phyloP scores from a whole-genome alignment of 2,113 vertebrate genomes.

The Seriola quinqueradiata region DNA sequence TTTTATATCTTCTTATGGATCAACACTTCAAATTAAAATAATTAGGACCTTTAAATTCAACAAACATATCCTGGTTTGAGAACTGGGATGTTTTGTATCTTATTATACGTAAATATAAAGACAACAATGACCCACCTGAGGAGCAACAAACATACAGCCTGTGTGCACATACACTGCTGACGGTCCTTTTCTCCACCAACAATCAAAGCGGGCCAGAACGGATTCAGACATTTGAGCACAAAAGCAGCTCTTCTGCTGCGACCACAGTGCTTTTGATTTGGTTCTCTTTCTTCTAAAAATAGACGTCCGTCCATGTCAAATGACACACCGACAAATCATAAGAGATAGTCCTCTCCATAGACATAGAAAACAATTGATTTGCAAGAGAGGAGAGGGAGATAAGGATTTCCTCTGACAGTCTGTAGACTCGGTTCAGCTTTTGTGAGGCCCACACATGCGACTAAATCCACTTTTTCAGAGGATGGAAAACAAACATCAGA shows the following conservation, averaged over 20 bases:
- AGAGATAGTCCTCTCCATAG: constrained; percentile 3
- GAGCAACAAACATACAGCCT: background rate
- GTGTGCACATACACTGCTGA: background rate
- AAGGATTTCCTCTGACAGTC: constrained; percentile 33
- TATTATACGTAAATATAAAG: background rate
- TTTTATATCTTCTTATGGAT: too few species aligned
- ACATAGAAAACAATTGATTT: constrained; percentile 2
- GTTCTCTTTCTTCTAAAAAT: constrained; percentile 60
- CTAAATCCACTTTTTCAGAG: constrained; percentile 11
- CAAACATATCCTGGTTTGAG: background rate
- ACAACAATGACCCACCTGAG: background rate
- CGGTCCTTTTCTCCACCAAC: background rate
- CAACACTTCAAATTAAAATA: too few species aligned
- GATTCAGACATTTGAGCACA: constrained; percentile 42
- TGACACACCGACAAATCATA: constrained; percentile 13
- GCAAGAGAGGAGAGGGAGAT: constrained; percentile 1
- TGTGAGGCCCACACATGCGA: background rate
- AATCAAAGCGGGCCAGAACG: constrained; percentile 25
- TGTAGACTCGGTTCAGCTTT: background rate
- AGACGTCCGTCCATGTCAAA: constrained; percentile 34
- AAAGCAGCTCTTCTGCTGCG: constrained; percentile 7
- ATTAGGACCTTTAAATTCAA: background rate
- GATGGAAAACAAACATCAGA: background rate
- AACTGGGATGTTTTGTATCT: background rate
- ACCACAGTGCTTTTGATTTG: constrained; percentile 42